These are phyloP conservation scores for Stegastes partitus DNA, from an alignment of 2,113 vertebrate species.

Conservation along the genomic window DNA sequence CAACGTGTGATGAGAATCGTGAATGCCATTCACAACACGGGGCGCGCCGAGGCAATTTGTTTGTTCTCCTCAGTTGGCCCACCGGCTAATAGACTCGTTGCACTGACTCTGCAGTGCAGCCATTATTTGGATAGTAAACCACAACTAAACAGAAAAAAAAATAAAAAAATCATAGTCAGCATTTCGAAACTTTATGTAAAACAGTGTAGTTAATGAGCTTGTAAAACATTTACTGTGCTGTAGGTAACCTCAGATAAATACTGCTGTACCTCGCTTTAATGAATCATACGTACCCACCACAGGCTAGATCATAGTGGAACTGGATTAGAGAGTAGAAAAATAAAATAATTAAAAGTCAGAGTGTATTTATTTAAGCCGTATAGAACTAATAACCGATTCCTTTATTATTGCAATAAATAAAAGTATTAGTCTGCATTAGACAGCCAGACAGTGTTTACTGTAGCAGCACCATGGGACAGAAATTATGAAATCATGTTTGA, in stretches of 20 bases:
- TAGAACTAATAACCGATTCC: not conserved
- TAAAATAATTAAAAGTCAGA: not conserved
- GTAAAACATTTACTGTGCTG: not conserved
- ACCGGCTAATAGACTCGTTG: constrained; percentile 34
- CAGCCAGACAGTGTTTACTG: not conserved
- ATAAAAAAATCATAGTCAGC: not conserved
- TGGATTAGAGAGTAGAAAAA: not conserved
- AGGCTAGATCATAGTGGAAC: not conserved
- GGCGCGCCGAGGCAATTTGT: constrained; percentile 20
- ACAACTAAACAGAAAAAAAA: no score
- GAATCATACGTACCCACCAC: not conserved
- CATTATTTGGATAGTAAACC: not conserved
- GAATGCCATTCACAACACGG: constrained; percentile 35
- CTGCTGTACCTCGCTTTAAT: not conserved
- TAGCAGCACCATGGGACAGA: not conserved
- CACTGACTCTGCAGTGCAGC: constrained; percentile 13
- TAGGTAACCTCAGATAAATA: not conserved
- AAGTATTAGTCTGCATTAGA: not conserved
- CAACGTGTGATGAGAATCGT: constrained; percentile 60
- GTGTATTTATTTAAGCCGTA: no score
- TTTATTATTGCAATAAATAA: not conserved
- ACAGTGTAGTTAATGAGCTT: not conserved
- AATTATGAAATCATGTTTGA: not conserved
- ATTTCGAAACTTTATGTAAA: not conserved
- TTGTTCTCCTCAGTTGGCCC: constrained; percentile 48